Conservation (phyloP, 1,140 invertebrate genomes). For the Heliconius hermathena region DNA sequence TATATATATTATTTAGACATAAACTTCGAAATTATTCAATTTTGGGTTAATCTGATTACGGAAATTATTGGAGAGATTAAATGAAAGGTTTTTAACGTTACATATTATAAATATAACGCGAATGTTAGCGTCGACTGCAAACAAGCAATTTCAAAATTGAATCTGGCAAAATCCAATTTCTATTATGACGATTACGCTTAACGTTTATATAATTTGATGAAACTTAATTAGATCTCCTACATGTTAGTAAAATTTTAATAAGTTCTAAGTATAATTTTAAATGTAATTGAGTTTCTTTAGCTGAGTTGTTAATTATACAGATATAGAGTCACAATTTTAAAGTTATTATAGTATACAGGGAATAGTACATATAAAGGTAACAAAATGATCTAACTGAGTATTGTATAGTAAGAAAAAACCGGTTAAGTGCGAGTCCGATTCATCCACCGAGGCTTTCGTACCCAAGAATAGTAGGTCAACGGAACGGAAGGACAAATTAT, state of each 20-base stretch:
- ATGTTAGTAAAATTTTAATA: not conserved
- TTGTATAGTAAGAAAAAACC: too few relatives aligned
- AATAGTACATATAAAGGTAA: too few relatives aligned
- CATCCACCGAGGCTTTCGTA: too few relatives aligned
- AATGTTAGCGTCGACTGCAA: constrained; percentile 6
- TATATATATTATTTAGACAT: not conserved
- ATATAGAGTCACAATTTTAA: too few relatives aligned
- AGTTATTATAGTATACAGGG: too few relatives aligned
- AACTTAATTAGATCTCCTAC: not conserved
- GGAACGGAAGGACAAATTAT: too few relatives aligned
- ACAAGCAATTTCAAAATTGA: constrained; percentile 16
- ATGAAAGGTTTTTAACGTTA: constrained; percentile 8
- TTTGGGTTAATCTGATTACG: constrained; percentile 13
- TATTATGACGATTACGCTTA: not conserved
- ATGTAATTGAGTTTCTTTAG: too few relatives aligned
- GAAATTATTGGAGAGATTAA: constrained; percentile 19
- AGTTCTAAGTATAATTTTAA: not conserved
- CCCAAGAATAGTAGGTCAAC: too few relatives aligned
- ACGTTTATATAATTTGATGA: not conserved
- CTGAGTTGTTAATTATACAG: too few relatives aligned
- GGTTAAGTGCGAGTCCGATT: too few relatives aligned
- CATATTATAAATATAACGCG: not conserved
- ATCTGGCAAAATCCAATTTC: constrained; percentile 9
- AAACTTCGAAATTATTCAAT: constrained; percentile 3
- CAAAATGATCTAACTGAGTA: too few relatives aligned